A percentile compares a stretch with the other conserved stretches of the same genome.
Conservation (phyloP, 2,888 invertebrate species). For the Andrena flavipes region DNA sequence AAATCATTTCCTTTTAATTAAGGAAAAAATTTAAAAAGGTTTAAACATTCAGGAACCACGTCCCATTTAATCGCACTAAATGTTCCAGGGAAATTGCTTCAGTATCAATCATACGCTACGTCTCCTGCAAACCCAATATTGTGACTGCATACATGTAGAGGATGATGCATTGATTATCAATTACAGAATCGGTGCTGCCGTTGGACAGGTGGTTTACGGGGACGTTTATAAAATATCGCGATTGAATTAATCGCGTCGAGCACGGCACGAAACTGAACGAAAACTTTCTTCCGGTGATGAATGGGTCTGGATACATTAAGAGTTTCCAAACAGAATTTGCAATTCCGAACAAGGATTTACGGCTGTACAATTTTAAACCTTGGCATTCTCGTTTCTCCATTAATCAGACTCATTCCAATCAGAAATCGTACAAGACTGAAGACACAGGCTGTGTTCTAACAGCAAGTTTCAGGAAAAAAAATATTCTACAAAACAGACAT, state of each 20-base stretch:
- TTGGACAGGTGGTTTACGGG: constrained; percentile 24
- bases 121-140: not conserved
- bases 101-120: not conserved
- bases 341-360: constrained; percentile 28
- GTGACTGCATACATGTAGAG: constrained; percentile 11
- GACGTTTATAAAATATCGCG: constrained; percentile 17
- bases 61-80: not conserved
- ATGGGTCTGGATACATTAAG: constrained; percentile 22
- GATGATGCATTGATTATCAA: constrained; percentile 32
- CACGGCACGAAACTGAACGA: constrained; percentile 16
- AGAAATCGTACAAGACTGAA: not conserved
- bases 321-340: constrained; percentile 12
- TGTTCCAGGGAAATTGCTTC: not conserved
- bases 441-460: not conserved
- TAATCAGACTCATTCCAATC: not conserved
- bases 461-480: not conserved
- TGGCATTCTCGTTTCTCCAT: constrained; percentile 12
- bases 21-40: not conserved
- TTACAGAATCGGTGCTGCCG: constrained; percentile 18
- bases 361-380: not conserved
- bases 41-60: not conserved
- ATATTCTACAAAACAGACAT: too few relatives aligned
- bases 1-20: too few relatives aligned
- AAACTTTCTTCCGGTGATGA: constrained; percentile 38
- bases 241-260: constrained; percentile 14